Evolutionary conservation across 2,888 invertebrate genomes (phyloP), one percentile per base, ranked within the genome.

Genomic region (Mythimna impura): DNA sequence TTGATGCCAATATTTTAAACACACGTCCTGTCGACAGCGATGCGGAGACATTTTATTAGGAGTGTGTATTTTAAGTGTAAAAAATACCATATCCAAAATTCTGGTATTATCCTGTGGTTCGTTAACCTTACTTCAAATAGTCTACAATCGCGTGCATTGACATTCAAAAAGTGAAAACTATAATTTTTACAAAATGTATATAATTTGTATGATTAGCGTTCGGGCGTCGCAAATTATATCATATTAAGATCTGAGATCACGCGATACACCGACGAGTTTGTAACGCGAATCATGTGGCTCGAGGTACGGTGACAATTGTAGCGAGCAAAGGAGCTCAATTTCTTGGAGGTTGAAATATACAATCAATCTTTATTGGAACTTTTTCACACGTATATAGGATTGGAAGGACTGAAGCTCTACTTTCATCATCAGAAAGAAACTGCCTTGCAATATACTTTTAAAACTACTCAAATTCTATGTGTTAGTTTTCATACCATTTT

Each of bases 161-260:
- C 84, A 84, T 85, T 79, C 77, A 83, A 86, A 84, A 85, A 86
- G 83, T 83, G 83, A 85, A 86, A 83, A 66, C 79, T 61, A 67
- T 82, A 76, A 65, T 79, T 84, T 85, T 78, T 66, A 72, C 70
- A 65, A 76, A 82, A 83, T 77, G 55, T 36, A 66, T 73, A 64
- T 86, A 86, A 87, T 87, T 83, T 43, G 76, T 79, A 76, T 85
- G 70, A 85, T 88, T 84, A 86, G 79, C 57, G 71, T 78, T 73
- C 83, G 71, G 73, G 78, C 74, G 83, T 84, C 68, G 85, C 80
- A 87, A 84, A 86, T 86, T 87, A 76, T 86, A 85, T 79, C 66
- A 82, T 82, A 82, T 88, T 88, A 86, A 86, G 85, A 76, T 86
- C 86, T 78, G 85, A 71, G 69, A 60, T 64, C 87, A 87, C 87